Base-by-base conservation (phyloP, 1,140 invertebrate species). In the Drosophila ambigua region DNA sequence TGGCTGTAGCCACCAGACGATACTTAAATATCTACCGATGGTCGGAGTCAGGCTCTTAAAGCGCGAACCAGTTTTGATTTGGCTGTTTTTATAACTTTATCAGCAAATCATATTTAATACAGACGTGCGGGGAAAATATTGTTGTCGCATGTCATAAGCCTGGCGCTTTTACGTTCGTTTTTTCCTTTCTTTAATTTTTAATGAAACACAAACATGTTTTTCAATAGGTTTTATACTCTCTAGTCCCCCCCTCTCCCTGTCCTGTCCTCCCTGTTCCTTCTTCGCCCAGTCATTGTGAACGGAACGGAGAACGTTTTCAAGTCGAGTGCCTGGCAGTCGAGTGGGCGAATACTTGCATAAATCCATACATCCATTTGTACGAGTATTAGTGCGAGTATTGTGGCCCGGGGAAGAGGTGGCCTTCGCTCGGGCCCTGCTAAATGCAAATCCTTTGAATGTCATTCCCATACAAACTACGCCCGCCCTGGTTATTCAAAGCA, bases 201-300 rank as follows among this genome's bases (percentile, higher is more conserved):
- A 87, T 87, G 79, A 82, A 87, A 88, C 74, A 79, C 78, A 88
- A 82, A 87, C 78, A 88, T 78, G 75, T 85, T 85, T 85, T 87
- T 78, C 74, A 81, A 87, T 85, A 77, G 77, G 63, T 80, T 69
- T 77, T 58, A 65, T 62, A 57, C 35, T 39, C 31, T 35, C 9
- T 11, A 4, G 11, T 13, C 35, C 4, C 1, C 1, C 35, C 11
- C 11, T 39, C 4, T 72, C 31, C 51, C 55, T 23, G 20, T 49
- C 45, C 52, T 41, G 35, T 52, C n/a, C n/a, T n/a, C n/a, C n/a
- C 46, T 9, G 15, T 45, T 46, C 20, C 16, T 15, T 26, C 23
- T 1, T 35, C 15, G 13, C 49, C 16, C 46, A 71, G 45, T 57
- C 64, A 53, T 65, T 77, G 67, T 54, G 51, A 35, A 65, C 41